Evolutionary conservation across 2,888 invertebrate genomes (phyloP).

Genomic region (Drosophila acutilabella): DNA sequence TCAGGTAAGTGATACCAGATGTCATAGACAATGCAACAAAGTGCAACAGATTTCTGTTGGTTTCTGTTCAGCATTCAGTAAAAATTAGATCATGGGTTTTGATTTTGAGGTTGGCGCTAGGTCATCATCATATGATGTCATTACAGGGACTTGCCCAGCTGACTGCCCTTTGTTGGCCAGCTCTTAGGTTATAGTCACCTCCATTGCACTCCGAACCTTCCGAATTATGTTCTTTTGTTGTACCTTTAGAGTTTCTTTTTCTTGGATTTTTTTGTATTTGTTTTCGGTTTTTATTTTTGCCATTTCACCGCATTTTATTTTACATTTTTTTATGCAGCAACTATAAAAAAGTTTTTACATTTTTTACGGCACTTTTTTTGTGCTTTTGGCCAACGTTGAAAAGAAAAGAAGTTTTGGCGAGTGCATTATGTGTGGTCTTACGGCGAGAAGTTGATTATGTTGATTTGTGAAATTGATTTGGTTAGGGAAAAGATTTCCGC

Average conservation of each 20-base stretch:
- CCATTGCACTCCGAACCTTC: not conserved
- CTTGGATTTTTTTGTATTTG: not conserved
- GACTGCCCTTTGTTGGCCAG: conserved; percentile 50
- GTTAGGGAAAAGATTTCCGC: conserved; percentile 15
- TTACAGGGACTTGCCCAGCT: conserved; percentile 63
- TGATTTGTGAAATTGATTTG: conserved; percentile 80
- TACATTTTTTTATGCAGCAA: conserved; percentile 71
- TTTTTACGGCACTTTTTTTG: conserved; percentile 73
- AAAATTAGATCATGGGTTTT: conserved; percentile 78
- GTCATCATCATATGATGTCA: conserved; percentile 65
- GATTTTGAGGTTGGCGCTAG: conserved; percentile 62
- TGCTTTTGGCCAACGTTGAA: conserved; percentile 47
- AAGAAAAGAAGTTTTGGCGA: conserved; percentile 66
- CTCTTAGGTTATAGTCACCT: not conserved
- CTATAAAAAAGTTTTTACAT: conserved; percentile 81
- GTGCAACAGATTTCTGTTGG: conserved; percentile 35
- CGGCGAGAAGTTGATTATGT: conserved; percentile 78
- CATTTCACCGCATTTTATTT: conserved; percentile 73
- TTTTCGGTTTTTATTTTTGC: conserved; percentile 48
- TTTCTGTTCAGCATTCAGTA: conserved; percentile 34
- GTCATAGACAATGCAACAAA: conserved; percentile 34
- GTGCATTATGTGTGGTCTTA: conserved; percentile 77
- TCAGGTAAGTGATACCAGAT: conserved; percentile 53
- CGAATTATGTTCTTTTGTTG: conserved; percentile 56
- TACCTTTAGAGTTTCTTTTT: conserved; percentile 41